phyloP scores from a whole-genome alignment of 2,113 vertebrate species.

The Ammodramus savannarum region DNA sequence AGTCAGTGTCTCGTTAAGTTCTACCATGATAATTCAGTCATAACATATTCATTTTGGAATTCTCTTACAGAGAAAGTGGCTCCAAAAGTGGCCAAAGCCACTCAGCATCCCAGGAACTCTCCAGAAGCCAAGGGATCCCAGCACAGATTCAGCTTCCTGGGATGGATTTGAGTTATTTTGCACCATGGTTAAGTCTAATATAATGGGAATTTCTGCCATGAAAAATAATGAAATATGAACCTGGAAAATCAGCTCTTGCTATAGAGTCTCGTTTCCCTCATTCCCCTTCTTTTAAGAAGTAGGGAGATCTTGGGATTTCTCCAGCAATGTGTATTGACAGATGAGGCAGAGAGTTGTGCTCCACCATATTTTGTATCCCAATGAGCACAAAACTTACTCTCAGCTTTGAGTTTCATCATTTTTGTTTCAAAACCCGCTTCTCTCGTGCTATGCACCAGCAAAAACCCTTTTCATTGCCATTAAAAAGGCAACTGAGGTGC shows the following conservation, averaged over 20 bases:
- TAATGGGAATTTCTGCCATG: not conserved
- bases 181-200: not conserved
- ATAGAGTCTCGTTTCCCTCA: not conserved
- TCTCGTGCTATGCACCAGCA: slow-evolving; percentile 27
- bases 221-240: not conserved
- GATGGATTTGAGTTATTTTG: not conserved
- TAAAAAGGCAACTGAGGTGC: slow-evolving; percentile 25
- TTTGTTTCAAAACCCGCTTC: not conserved
- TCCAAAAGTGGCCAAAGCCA: not conserved
- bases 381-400: not conserved
- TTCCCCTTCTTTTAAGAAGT: not conserved
- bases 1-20: not conserved
- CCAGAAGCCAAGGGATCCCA: not conserved
- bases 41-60: not conserved
- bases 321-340: not conserved
- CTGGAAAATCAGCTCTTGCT: not conserved
- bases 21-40: not conserved
- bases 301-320: not conserved
- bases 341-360: not conserved
- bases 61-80: not conserved
- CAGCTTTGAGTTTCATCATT: not conserved
- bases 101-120: fast-evolving
- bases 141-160: not conserved
- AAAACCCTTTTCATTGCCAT: slow-evolving; percentile 37
- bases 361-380: not conserved